phyloP scores from a whole-genome alignment of 2,797 vertebrate genomes.

The Buphagus erythrorhynchus region DNA sequence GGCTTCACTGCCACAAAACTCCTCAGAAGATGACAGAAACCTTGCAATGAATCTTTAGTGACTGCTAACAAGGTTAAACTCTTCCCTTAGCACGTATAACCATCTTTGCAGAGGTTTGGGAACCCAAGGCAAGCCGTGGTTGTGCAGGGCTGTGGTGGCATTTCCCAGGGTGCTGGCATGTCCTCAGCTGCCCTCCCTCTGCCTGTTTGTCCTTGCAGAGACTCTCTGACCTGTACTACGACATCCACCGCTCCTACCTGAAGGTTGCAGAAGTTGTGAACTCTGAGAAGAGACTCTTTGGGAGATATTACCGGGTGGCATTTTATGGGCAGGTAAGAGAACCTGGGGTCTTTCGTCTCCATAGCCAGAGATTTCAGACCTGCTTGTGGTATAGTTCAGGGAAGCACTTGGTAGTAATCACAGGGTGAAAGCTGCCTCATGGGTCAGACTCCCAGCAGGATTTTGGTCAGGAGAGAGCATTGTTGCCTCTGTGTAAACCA shows the following conservation, averaged over 20 bases:
- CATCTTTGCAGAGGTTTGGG: not conserved
- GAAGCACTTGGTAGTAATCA: not conserved
- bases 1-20: not conserved
- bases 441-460: not conserved
- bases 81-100: accelerated
- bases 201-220: conserved; percentile 68
- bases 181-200: not conserved
- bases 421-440: not conserved
- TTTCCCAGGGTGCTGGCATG: not conserved
- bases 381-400: not conserved
- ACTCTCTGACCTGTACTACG: conserved; percentile 94
- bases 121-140: not conserved
- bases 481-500: not conserved
- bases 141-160: not conserved
- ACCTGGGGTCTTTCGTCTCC: not conserved
- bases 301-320: conserved; percentile 94
- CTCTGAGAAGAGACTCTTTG: conserved; percentile 94
- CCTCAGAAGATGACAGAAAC: not conserved
- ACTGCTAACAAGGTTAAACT: not conserved
- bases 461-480: not conserved
- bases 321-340: conserved; percentile 95
- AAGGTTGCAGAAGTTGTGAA: conserved; percentile 98
- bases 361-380: not conserved
- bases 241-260: conserved; percentile 95
- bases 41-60: not conserved